A percentile compares a stretch with the other conserved stretches of the same genome.
Conservation (phyloP, 2,888 invertebrate genomes). For the Acleris laterana region DNA sequence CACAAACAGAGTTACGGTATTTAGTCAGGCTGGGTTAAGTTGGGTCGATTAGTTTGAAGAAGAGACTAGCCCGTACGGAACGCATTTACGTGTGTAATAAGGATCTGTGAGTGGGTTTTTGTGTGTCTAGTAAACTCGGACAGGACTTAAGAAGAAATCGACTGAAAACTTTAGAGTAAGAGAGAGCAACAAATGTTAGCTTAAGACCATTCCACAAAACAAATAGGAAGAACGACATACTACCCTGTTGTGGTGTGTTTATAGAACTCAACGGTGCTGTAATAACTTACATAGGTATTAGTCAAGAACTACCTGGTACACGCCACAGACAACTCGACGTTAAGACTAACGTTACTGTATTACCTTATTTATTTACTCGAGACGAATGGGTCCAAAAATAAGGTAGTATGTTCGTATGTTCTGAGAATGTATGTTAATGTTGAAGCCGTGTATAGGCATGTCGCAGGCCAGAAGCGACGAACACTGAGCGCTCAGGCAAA, state of each 20-base stretch:
- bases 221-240: constrained; percentile 22
- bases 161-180: constrained; percentile 15
- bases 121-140: constrained; percentile 6
- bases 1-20: constrained; percentile 35
- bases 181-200: constrained; percentile 29
- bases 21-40: constrained; percentile 17
- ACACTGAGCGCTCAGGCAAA: background rate
- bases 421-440: background rate
- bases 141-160: constrained; percentile 7
- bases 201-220: constrained; percentile 29
- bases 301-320: background rate
- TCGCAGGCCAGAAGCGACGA: constrained; percentile 4
- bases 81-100: constrained; percentile 21
- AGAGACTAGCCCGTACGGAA: constrained; percentile 22
- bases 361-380: constrained; percentile 21
- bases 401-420: constrained; percentile 4
- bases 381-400: constrained; percentile 1
- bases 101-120: constrained; percentile 5
- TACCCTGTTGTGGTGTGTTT: constrained; percentile 20
- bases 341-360: background rate
- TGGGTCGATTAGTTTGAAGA: constrained; percentile 25
- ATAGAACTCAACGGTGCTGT: constrained; percentile 7
- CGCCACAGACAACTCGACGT: too few relatives aligned
- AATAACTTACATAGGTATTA: constrained; percentile 14
- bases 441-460: constrained; percentile 19